These are phyloP conservation scores for Atherinosoma microstoma DNA, from an alignment of 2,797 vertebrate species.

Conservation along the genomic window DNA sequence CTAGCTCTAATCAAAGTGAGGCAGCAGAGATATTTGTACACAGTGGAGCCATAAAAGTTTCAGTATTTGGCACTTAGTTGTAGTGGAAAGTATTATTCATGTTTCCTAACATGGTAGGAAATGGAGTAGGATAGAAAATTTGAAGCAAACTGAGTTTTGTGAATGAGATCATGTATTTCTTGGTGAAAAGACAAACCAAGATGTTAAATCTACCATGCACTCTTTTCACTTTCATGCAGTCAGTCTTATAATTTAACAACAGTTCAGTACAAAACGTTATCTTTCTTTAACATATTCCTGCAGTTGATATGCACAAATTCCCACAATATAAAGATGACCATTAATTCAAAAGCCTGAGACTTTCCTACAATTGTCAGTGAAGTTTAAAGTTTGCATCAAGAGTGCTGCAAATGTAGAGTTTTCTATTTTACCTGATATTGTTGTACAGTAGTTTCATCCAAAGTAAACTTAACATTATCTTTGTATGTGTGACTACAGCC, in stretches of 20 bases:
- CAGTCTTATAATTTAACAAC: neutral
- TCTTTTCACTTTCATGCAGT: neutral
- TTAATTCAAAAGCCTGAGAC: neutral
- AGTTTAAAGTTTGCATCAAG: neutral
- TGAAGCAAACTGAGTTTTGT: neutral
- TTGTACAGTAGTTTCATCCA: neutral
- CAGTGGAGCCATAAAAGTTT: conserved; percentile 36
- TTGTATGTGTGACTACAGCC: neutral
- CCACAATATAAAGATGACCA: neutral
- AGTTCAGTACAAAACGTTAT: neutral
- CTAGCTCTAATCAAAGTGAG: conserved; percentile 29
- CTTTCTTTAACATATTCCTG: neutral
- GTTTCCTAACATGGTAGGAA: conserved; percentile 13
- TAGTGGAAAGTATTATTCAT: conserved; percentile 19
- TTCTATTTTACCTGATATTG: neutral
- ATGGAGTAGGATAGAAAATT: conserved; percentile 6
- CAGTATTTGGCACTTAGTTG: conserved; percentile 20
- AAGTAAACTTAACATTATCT: neutral
- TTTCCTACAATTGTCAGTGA: neutral
- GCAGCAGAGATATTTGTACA: conserved; percentile 28
- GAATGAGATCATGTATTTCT: neutral
- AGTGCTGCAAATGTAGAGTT: neutral
- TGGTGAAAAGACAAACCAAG: neutral
- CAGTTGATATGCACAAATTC: neutral
- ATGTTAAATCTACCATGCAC: neutral